Percentiles rank a stretch among this genome's conserved stretches.
Conservation (phyloP, 2,113 vertebrate genomes). For the Epinephelus moara region DNA sequence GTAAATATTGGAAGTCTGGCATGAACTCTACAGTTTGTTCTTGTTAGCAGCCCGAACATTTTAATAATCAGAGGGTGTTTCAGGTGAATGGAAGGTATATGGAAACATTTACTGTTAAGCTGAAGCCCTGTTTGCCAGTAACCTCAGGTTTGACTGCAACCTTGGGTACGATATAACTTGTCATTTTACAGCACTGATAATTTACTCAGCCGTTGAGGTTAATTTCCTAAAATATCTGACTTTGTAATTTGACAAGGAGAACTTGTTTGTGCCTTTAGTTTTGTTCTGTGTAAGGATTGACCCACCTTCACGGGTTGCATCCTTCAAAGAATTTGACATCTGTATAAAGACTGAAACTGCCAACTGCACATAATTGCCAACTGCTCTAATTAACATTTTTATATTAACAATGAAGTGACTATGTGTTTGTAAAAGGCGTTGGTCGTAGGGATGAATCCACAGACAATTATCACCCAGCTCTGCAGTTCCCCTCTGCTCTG, state of each 20-base stretch:
- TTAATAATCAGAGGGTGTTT: background rate
- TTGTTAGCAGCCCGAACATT: background rate
- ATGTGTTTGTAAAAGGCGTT: background rate
- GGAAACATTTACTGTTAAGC: background rate
- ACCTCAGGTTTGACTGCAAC: background rate
- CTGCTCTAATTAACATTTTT: background rate
- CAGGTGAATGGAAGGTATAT: background rate
- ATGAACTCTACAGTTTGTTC: background rate
- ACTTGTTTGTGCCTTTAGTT: slow-evolving; percentile 20
- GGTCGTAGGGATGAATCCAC: background rate
- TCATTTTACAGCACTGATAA: background rate
- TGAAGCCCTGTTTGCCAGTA: background rate
- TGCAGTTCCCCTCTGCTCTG: background rate
- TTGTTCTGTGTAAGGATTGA: background rate
- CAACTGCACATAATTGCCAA: background rate
- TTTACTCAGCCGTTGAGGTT: slow-evolving; percentile 8
- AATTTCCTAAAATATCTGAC: slow-evolving; percentile 15
- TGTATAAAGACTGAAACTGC: background rate
- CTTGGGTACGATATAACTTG: background rate
- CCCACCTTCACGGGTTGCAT: background rate
- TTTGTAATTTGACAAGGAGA: slow-evolving; percentile 1
- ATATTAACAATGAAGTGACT: background rate
- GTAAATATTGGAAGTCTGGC: background rate
- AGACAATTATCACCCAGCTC: background rate
- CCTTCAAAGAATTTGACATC: background rate